Conservation (phyloP, 30 jellyfish, hydroid and myxozoan genomes). For the Chironex yamaguchii region DNA sequence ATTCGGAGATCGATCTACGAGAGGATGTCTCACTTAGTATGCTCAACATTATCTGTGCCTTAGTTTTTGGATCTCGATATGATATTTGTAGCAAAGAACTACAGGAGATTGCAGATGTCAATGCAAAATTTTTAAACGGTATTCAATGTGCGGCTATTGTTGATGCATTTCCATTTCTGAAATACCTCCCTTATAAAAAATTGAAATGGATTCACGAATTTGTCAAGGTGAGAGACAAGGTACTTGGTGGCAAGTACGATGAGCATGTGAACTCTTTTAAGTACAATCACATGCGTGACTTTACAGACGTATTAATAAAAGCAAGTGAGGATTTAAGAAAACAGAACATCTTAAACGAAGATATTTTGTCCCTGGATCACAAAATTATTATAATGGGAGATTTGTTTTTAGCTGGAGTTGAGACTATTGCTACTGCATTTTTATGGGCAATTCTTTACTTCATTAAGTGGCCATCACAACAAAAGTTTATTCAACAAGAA, state of each 20-base stretch:
- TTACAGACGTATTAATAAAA: slow-evolving; percentile 30
- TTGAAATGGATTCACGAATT: slow-evolving; percentile 20
- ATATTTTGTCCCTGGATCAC: slow-evolving; percentile 8
- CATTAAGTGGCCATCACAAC: slow-evolving; percentile 55
- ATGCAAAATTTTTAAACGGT: slow-evolving; percentile 33
- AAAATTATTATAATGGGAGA: slow-evolving; percentile 52
- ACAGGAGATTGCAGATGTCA: slow-evolving; percentile 17
- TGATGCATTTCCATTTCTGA: slow-evolving; percentile 42
- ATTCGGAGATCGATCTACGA: slow-evolving; percentile 24
- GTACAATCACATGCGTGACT: slow-evolving; percentile 24
- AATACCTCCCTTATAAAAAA: slow-evolving; percentile 31
- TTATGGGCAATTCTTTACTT: slow-evolving; percentile 53
- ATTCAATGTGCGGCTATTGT: slow-evolving; percentile 17
- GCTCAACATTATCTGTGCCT: slow-evolving; percentile 43
- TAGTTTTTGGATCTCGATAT: slow-evolving; percentile 59
- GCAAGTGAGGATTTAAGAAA: neutral
- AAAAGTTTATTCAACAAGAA: slow-evolving; percentile 23
- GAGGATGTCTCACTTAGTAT: slow-evolving; percentile 35
- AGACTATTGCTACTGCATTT: slow-evolving; percentile 39
- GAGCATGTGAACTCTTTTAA: slow-evolving; percentile 42
- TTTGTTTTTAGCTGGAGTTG: slow-evolving; percentile 52
- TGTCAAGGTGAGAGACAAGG: slow-evolving; percentile 41
- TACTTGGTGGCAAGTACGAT: slow-evolving; percentile 24
- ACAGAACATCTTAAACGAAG: neutral
- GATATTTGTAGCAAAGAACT: slow-evolving; percentile 39